These are phyloP conservation scores for Polymixis flavicincta DNA, from an alignment of 2,888 invertebrate species.

Conservation along the genomic window DNA sequence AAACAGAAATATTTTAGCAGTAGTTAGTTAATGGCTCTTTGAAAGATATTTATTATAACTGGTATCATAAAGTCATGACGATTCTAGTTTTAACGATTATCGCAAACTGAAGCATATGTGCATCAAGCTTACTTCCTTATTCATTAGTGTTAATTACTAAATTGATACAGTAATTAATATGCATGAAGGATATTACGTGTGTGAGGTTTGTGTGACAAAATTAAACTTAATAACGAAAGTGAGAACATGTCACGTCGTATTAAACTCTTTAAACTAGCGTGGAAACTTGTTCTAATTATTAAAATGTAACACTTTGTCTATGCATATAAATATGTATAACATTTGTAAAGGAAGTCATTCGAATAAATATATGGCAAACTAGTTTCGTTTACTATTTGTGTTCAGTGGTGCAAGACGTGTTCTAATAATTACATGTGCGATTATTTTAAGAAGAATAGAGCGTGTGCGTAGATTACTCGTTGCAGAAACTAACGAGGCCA, in stretches of 20 bases:
- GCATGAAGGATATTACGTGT: constrained; percentile 51
- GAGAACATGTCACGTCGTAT: constrained; percentile 72
- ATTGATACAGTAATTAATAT: constrained; percentile 53
- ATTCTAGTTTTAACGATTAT: constrained; percentile 15
- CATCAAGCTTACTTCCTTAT: constrained; percentile 34
- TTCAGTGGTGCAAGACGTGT: constrained; percentile 13
- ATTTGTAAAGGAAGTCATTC: constrained; percentile 41
- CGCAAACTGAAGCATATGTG: constrained; percentile 14
- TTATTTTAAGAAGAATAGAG: constrained; percentile 23
- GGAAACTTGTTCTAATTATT: constrained; percentile 66
- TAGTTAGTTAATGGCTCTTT: neutral
- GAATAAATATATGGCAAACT: constrained; percentile 14
- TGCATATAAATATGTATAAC: constrained; percentile 4
- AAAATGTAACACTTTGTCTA: constrained; percentile 33
- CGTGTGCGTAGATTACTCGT: neutral
- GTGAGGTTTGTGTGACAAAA: constrained; percentile 48
- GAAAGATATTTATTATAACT: neutral
- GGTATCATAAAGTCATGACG: constrained; percentile 6
- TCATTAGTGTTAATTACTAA: constrained; percentile 38
- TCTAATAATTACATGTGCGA: constrained; percentile 4
- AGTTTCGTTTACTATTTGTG: constrained; percentile 4
- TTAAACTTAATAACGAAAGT: constrained; percentile 74
- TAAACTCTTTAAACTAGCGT: constrained; percentile 72
- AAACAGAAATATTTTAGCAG: neutral
- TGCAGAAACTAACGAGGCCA: neutral